Evolutionary conservation across 2,113 vertebrate genomes (phyloP), one percentile per base, ranked within the genome.

Genomic region (Cyanoramphus novaezelandiae): DNA sequence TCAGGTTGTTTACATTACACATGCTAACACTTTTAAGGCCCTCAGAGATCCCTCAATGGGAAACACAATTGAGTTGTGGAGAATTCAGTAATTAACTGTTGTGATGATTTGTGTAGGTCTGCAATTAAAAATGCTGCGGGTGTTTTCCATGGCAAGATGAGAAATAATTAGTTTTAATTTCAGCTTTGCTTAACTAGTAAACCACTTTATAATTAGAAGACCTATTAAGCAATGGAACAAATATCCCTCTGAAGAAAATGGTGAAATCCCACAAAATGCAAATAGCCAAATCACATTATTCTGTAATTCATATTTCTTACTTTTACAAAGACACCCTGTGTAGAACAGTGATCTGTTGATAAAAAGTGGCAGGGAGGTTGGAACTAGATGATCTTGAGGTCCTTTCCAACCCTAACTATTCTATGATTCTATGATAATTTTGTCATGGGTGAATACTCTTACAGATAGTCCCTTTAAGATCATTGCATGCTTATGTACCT

Each of bases 71-170:
- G 82, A 86, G 46, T 70, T 83, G 33, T 71, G 60, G 68, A 71
- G 55, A 90, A 86, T 70, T 83, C 43, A 55, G 63, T 96, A 94
- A 90, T 96, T 81, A 96, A 71, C 43, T 76, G 47, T 86, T 81
- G 52, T 78, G 69, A 76, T 91, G 75, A 93, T 97, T 90, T 92
- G 43, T 83, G 27, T 67, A 77, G 55, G 68, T 78, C 64, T 86
- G 72, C 86, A 90, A 62, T 93, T 93, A 95, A 89, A 86, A 57
- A 75, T 83, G 39, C 69, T 44, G 39, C 0, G 11, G 33, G 39
- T 71, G 47, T 62, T 93, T 94, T 90, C 64, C 35, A 41, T 33
- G 55, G 35, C 64, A 91, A 78, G 46, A 70, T 75, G 76, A 81
- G 60, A 94, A 94, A 79, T 57, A 88, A 86, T 83, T 65, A 70